Conservation (phyloP, 2,888 invertebrate genomes). For the Synergus gifuensis region DNA sequence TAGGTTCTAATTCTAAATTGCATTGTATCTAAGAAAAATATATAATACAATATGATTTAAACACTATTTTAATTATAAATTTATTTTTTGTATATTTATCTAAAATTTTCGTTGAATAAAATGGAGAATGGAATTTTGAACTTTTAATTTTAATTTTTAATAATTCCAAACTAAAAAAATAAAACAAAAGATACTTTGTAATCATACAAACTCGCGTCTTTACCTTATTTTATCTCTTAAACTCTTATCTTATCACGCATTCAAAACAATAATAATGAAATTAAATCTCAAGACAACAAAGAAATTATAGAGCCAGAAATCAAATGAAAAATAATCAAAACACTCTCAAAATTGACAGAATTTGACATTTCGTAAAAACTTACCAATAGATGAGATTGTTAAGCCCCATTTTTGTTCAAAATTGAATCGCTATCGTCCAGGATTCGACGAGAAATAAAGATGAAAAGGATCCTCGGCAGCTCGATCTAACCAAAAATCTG, state of each 20-base stretch:
- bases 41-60: no score
- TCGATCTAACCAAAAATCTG: conserved; percentile 49
- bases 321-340: not conserved
- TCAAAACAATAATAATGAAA: not conserved
- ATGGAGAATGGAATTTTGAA: no score
- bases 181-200: no score
- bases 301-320: not conserved
- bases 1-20: no score
- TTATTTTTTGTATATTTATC: no score
- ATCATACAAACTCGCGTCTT: no score
- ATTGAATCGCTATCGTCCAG: conserved; percentile 52
- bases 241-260: not conserved
- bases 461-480: conserved; percentile 48
- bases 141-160: no score
- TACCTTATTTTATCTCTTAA: not conserved
- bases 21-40: no score
- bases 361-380: conserved; percentile 41
- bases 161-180: no score
- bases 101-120: no score
- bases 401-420: conserved; percentile 59
- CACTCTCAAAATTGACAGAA: not conserved
- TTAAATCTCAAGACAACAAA: not conserved
- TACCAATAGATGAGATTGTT: conserved; percentile 64
- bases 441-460: conserved; percentile 31
- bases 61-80: no score